Percentiles rank a stretch among this genome's conserved stretches.
Evolutionary conservation across 2,888 invertebrate species (phyloP).

Genomic region (Strigamia transsilvanica): DNA sequence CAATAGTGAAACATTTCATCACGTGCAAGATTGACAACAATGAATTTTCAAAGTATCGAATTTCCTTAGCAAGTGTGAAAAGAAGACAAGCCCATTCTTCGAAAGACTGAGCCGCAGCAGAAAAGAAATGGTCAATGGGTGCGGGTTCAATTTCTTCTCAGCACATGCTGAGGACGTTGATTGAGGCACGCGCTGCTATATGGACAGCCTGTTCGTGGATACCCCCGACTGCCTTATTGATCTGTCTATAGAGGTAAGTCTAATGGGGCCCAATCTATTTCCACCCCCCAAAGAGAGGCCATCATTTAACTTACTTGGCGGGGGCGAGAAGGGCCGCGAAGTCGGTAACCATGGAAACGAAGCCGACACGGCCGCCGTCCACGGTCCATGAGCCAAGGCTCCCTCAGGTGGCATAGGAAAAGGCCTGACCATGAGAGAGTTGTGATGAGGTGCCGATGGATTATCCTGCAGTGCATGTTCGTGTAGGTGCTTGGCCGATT

Average conservation of each 20-base stretch:
- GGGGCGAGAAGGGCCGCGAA: constrained; percentile 56
- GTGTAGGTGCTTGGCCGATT: constrained; percentile 36
- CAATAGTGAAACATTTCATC: constrained; percentile 24
- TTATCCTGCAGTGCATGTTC: constrained; percentile 48
- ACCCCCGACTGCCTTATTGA: constrained; percentile 35
- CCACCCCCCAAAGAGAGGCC: constrained; percentile 37
- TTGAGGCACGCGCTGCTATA: constrained; percentile 30
- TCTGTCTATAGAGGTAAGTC: constrained; percentile 21
- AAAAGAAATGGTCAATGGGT: constrained; percentile 32
- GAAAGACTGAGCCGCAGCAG: background rate
- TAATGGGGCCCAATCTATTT: constrained; percentile 39
- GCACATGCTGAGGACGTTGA: constrained; percentile 32
- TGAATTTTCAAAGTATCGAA: background rate
- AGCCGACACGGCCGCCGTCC: constrained; percentile 55
- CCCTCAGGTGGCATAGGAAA: constrained; percentile 56
- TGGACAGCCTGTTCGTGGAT: constrained; percentile 18
- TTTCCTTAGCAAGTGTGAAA: constrained; percentile 27
- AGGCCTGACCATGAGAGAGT: constrained; percentile 55
- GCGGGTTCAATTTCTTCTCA: constrained; percentile 31
- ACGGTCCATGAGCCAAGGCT: constrained; percentile 55
- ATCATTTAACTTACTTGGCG: constrained; percentile 55
- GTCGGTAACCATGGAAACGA: constrained; percentile 56
- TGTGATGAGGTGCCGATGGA: constrained; percentile 10
- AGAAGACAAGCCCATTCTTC: constrained; percentile 22
- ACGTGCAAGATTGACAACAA: constrained; percentile 2